Conservation (phyloP, 2,113 vertebrate genomes). For the Pterocles orientalis region DNA sequence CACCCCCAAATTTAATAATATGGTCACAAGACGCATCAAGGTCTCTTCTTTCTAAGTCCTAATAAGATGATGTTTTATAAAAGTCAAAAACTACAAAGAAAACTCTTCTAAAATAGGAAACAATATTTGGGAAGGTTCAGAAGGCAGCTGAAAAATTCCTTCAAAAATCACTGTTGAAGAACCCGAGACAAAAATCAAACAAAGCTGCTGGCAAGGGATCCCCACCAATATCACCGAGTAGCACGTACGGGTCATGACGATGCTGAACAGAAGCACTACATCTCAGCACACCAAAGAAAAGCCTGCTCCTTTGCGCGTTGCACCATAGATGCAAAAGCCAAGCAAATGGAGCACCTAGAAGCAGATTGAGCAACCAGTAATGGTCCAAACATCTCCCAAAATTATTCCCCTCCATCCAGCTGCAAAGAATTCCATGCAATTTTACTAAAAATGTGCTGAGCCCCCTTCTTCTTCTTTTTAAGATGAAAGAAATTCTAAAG, state of each 20-base stretch:
- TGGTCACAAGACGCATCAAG: background rate
- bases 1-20: slow-evolving; percentile 34
- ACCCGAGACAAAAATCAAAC: accelerated
- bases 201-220: background rate
- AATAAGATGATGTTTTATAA: background rate
- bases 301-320: accelerated
- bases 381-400: background rate
- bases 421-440: background rate
- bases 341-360: accelerated
- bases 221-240: accelerated
- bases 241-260: accelerated
- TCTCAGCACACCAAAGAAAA: background rate
- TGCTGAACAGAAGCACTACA: accelerated
- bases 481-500: slow-evolving; percentile 9
- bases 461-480: background rate
- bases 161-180: accelerated
- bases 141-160: accelerated
- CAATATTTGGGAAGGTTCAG: accelerated
- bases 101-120: background rate
- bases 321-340: background rate
- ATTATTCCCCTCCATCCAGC: background rate
- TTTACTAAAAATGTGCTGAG: background rate
- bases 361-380: background rate
- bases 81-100: background rate
- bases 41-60: background rate